Conservation (phyloP, 2,113 vertebrate genomes). For the Psittacara wagleri region DNA sequence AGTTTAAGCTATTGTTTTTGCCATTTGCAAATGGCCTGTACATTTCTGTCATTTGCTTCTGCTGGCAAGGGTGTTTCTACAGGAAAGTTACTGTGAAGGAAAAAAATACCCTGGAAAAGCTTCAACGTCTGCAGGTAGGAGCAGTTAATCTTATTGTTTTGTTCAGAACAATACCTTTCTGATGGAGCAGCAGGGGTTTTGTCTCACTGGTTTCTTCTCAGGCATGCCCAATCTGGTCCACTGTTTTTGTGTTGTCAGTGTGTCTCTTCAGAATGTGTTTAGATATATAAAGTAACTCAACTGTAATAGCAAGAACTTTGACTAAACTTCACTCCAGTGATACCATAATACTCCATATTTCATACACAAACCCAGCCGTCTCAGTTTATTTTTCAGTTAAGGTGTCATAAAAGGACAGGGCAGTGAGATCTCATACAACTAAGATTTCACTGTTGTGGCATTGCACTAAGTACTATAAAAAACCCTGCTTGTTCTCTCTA, state of each 20-base stretch:
- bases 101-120: not conserved
- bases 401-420: not conserved
- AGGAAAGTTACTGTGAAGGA: not conserved
- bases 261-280: not conserved
- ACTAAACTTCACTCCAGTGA: not conserved
- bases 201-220: not conserved
- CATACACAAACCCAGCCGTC: fast-evolving
- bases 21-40: not conserved
- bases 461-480: not conserved
- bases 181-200: not conserved
- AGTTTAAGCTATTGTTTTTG: not conserved
- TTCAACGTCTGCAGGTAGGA: not conserved
- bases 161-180: not conserved
- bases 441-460: not conserved
- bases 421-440: not conserved
- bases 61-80: not conserved
- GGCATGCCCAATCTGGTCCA: not conserved
- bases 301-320: not conserved
- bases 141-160: not conserved
- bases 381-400: not conserved
- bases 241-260: not conserved
- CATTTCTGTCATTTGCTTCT: not conserved
- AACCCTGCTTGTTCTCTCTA: not conserved
- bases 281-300: not conserved
- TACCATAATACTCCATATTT: not conserved